These are phyloP conservation scores for Sanderia malayensis DNA, from an alignment of 30 jellyfish, hydroid and myxozoan genomes.

Conservation along the genomic window DNA sequence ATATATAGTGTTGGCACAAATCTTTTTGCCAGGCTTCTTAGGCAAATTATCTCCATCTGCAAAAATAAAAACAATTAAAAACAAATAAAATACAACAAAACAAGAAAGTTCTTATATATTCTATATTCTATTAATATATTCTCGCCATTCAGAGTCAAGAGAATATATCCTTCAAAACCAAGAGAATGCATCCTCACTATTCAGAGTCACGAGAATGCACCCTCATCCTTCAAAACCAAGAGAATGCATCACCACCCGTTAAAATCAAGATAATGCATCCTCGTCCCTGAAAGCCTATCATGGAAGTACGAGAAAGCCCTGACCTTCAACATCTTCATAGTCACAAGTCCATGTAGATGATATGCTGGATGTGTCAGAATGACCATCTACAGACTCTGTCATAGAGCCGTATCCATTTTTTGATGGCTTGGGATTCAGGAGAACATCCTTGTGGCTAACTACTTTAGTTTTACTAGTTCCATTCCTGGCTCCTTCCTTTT, in stretches of 20 bases:
- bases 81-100: not conserved
- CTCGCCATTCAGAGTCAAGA: no score
- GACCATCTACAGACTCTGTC: constrained; percentile 17
- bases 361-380: constrained; percentile 32
- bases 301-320: no score
- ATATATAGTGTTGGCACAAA: constrained; percentile 19
- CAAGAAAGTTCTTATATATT: no score
- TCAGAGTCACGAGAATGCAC: no score
- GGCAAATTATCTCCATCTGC: not conserved
- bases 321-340: not conserved
- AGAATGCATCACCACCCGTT: no score
- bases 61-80: no score
- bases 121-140: no score
- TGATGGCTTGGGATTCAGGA: constrained; percentile 27
- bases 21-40: constrained; percentile 36
- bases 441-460: not conserved
- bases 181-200: no score
- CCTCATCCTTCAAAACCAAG: no score
- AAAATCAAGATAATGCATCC: no score
- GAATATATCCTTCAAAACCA: no score
- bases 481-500: not conserved
- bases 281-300: no score
- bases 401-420: constrained; percentile 29
- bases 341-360: constrained; percentile 34
- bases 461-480: not conserved